Evolutionary conservation across 2,113 vertebrate genomes (phyloP).

Genomic region (Taxidea taxus): DNA sequence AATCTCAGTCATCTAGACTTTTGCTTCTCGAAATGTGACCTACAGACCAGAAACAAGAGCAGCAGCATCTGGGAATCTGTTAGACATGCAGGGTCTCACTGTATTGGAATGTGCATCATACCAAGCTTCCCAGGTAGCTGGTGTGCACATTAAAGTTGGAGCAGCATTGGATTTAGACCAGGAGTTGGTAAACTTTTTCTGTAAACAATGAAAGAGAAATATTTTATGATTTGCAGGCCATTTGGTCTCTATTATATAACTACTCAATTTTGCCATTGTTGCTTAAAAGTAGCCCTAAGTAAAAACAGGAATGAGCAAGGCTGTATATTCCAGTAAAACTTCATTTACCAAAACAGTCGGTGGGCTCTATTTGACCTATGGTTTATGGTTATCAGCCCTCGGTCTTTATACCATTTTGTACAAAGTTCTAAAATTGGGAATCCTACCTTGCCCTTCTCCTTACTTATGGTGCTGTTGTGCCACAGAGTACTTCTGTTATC

Average conservation of each 20-base stretch:
- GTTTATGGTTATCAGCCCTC: not conserved
- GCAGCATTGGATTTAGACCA: not conserved
- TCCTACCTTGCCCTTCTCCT: not conserved
- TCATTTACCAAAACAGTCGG: not conserved
- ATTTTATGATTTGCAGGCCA: not conserved
- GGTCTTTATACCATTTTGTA: not conserved
- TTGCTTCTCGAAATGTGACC: not conserved
- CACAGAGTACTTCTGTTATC: not conserved
- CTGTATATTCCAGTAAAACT: not conserved
- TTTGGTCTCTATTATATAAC: not conserved
- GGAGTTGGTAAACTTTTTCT: not conserved
- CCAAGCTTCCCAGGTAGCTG: not conserved
- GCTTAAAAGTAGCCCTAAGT: not conserved
- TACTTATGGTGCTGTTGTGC: not conserved
- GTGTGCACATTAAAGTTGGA: not conserved
- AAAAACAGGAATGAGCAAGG: not conserved
- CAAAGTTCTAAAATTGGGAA: not conserved
- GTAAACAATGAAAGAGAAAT: not conserved
- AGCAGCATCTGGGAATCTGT: not conserved
- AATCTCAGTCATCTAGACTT: not conserved
- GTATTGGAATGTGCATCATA: not conserved
- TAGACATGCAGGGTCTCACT: not conserved
- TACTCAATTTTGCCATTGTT: not conserved
- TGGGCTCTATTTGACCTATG: not conserved
- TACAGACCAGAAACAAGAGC: not conserved